Evolutionary conservation across 2,113 vertebrate genomes (phyloP).

Genomic region (Loxodonta africana): DNA sequence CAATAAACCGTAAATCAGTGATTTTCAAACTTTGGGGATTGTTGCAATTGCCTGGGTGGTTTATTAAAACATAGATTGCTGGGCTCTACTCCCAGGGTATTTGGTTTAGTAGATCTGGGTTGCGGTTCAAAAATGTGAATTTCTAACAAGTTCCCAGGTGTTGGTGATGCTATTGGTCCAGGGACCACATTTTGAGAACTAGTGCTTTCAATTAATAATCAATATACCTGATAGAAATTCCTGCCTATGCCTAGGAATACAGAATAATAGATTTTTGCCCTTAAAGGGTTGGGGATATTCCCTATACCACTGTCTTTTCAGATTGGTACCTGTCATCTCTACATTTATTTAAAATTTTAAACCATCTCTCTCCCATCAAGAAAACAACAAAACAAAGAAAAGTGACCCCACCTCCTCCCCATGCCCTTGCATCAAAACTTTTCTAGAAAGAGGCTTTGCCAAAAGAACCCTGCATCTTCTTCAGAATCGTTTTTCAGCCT

Average conservation of each 20-base stretch:
- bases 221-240: neutral
- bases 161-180: neutral
- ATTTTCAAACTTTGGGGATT: neutral
- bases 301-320: neutral
- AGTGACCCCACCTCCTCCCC: neutral
- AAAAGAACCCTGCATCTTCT: neutral
- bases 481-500: conserved; percentile 21
- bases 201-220: neutral
- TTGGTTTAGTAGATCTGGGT: neutral
- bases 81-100: neutral
- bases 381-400: neutral
- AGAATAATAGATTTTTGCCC: conserved; percentile 38
- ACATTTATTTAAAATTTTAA: conserved; percentile 18
- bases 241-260: neutral
- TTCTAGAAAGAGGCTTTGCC: neutral
- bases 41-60: neutral
- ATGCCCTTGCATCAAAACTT: neutral
- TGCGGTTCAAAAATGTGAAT: neutral
- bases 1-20: neutral
- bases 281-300: neutral
- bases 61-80: neutral
- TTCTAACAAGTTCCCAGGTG: conserved; percentile 5
- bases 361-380: neutral
- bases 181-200: neutral
- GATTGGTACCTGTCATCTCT: neutral